These are phyloP conservation scores for Philhelius pedissequus DNA, from an alignment of 2,888 invertebrate genomes.

Conservation along the genomic window DNA sequence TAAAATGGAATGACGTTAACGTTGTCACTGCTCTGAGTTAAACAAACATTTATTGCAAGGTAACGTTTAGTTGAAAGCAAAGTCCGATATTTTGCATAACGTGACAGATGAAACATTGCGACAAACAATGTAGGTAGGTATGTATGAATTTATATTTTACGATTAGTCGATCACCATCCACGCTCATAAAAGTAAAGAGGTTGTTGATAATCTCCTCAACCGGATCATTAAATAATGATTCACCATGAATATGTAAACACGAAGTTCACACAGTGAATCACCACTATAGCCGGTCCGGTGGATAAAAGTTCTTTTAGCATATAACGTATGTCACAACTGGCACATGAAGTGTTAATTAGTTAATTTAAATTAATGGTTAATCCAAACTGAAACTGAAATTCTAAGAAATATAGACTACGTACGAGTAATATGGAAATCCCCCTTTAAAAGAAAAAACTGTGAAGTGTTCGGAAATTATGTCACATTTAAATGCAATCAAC, in stretches of 20 bases:
- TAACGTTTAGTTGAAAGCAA: neutral
- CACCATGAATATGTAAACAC: neutral
- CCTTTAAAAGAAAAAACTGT: neutral
- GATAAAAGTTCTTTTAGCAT: neutral
- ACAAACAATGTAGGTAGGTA: no score
- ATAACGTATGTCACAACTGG: neutral
- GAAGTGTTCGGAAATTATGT: constrained; percentile 32
- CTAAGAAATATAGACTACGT: neutral
- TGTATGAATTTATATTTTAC: neutral
- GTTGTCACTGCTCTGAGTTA: no score
- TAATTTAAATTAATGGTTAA: constrained; percentile 8
- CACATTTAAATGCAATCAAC: constrained; percentile 70
- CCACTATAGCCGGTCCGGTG: neutral
- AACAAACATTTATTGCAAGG: no score
- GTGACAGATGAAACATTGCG: no score
- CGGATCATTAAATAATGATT: neutral
- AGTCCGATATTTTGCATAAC: neutral
- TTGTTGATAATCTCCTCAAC: neutral
- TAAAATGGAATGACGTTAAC: no score
- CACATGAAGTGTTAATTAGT: constrained; percentile 1
- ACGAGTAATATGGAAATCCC: constrained; percentile 21
- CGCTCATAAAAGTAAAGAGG: neutral
- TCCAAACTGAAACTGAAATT: constrained; percentile 12
- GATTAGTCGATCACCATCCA: neutral
- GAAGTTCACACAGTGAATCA: constrained; percentile 28